phyloP scores from a whole-genome alignment of 2,888 invertebrate genomes.

The Arrhopalites spinosus region DNA sequence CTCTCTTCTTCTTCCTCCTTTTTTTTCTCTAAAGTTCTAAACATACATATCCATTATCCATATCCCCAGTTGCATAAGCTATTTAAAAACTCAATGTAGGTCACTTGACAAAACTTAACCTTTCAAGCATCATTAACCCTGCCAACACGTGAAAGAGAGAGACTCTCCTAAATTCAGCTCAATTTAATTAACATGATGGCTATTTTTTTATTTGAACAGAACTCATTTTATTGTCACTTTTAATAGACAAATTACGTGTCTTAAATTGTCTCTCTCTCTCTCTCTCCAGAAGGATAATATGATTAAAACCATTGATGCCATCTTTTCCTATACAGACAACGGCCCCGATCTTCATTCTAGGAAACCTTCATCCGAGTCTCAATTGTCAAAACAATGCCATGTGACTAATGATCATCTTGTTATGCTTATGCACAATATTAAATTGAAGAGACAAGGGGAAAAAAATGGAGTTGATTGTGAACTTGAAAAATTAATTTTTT shows the following conservation, averaged over 20 bases:
- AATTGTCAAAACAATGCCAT: too few species aligned
- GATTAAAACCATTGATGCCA: too few species aligned
- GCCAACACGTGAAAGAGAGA: not conserved
- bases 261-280: not conserved
- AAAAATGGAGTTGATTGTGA: too few species aligned
- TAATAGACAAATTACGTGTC: not conserved
- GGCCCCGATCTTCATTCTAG: too few species aligned
- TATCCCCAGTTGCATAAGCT: not conserved
- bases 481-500: too few species aligned
- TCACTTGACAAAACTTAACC: not conserved
- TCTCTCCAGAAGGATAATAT: not conserved
- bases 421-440: too few species aligned
- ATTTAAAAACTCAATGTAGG: constrained; percentile 8
- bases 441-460: too few species aligned
- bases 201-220: not conserved
- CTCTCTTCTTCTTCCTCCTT: not conserved
- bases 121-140: too few species aligned
- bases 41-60: not conserved
- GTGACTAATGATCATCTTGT: too few species aligned
- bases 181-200: not conserved
- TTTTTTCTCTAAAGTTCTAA: not conserved
- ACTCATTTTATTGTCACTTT: not conserved
- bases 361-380: too few species aligned
- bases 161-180: not conserved
- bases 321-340: too few species aligned